phyloP scores from a whole-genome alignment of 1,140 invertebrate genomes.

The Zelostemma sp. region DNA sequence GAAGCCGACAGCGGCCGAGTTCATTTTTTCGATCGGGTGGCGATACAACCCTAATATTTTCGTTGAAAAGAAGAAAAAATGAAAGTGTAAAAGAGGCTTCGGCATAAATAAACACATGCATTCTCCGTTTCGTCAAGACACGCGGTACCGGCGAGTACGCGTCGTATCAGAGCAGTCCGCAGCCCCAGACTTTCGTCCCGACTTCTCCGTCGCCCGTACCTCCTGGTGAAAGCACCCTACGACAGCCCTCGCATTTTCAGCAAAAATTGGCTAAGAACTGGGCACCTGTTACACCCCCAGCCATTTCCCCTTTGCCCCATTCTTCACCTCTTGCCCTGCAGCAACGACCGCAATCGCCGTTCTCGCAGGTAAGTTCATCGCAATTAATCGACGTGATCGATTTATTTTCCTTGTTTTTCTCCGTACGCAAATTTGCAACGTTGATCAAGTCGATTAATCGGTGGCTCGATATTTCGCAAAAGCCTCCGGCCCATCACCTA shows the following conservation, averaged over 20 bases:
- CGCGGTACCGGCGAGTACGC: constrained; percentile 61
- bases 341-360: constrained; percentile 42
- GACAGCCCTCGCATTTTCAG: constrained; percentile 60
- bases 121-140: constrained; percentile 55
- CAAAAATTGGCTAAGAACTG: constrained; percentile 52
- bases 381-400: constrained; percentile 2
- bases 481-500: too few species aligned
- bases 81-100: constrained; percentile 2
- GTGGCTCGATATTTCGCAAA: too few species aligned
- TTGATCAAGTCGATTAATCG: too few species aligned
- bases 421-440: too few species aligned
- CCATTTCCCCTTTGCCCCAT: constrained; percentile 67
- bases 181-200: constrained; percentile 48
- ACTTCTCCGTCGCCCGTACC: constrained; percentile 54
- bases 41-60: too few species aligned
- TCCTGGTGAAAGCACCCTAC: constrained; percentile 54
- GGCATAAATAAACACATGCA: constrained; percentile 14
- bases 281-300: constrained; percentile 61
- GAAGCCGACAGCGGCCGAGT: too few species aligned
- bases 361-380: constrained; percentile 31
- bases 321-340: constrained; percentile 57
- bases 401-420: background rate
- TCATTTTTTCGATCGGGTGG: too few species aligned
- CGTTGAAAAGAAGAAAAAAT: background rate
- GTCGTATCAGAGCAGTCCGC: constrained; percentile 60